Conservation (phyloP, 2,888 invertebrate genomes). For the Megaustenia siamemsis region DNA sequence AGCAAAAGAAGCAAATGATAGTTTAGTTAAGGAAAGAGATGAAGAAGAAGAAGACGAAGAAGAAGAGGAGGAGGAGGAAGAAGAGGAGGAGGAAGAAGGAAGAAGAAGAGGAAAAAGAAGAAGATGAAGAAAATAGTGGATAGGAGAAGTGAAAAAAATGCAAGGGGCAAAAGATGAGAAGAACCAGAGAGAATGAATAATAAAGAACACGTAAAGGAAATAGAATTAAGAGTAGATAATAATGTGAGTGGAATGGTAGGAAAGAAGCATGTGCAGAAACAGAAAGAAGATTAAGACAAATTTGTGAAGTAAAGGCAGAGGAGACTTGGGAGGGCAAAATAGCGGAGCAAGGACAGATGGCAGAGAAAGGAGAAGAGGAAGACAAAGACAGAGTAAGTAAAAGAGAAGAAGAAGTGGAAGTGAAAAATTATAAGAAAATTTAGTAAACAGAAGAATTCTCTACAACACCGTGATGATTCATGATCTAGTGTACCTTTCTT, state of each 20-base stretch:
- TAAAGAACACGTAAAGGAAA: neutral
- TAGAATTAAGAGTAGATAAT: too few species aligned
- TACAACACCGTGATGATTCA: too few species aligned
- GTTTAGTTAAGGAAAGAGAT: too few species aligned
- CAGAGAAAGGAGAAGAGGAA: too few species aligned
- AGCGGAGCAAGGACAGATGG: neutral
- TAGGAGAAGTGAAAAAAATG: neutral
- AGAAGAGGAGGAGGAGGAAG: neutral
- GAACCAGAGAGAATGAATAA: neutral
- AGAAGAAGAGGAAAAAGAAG: neutral
- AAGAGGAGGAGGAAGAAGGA: neutral
- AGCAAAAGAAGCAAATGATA: too few species aligned
- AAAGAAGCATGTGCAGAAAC: too few species aligned
- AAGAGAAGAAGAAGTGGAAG: constrained; percentile 13
- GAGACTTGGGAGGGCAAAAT: neutral
- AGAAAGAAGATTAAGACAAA: neutral
- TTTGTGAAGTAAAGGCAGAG: neutral
- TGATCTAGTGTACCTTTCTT: too few species aligned
- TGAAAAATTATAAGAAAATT: neutral
- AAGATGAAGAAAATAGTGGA: neutral
- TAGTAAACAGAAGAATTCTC: too few species aligned
- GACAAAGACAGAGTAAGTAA: too few species aligned
- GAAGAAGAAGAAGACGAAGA: too few species aligned
- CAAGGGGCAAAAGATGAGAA: neutral
- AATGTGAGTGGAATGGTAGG: too few species aligned